Percentiles rank a stretch among this genome's conserved stretches.
Conservation (phyloP, 2,113 vertebrate species). For the Kobus ellipsiprymnus region DNA sequence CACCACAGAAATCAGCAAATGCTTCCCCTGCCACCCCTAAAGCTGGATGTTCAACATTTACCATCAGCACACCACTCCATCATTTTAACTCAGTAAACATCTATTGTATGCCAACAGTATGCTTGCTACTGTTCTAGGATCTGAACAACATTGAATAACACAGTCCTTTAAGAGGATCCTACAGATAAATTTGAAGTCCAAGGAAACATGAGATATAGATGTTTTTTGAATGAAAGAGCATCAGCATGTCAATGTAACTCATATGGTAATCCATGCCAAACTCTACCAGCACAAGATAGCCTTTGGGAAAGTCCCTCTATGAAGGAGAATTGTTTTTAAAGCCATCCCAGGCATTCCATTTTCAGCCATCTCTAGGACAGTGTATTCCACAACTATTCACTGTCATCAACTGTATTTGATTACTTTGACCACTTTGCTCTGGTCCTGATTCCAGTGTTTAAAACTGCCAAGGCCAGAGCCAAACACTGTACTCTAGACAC, state of each 20-base stretch:
- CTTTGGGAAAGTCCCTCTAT: not conserved
- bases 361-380: not conserved
- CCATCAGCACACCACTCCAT: not conserved
- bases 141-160: not conserved
- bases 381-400: not conserved
- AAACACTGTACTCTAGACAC: not conserved
- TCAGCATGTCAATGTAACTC: not conserved
- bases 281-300: not conserved
- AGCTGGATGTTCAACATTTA: not conserved
- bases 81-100: not conserved
- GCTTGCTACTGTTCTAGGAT: not conserved
- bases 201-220: not conserved
- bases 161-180: not conserved
- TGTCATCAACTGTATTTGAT: not conserved
- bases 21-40: not conserved
- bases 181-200: not conserved
- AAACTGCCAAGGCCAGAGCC: not conserved
- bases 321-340: slow-evolving; percentile 1
- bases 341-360: not conserved
- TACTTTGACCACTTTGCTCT: not conserved
- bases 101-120: not conserved
- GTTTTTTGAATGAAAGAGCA: not conserved
- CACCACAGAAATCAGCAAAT: not conserved
- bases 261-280: not conserved
- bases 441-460: not conserved